Base-by-base conservation (phyloP, 2,113 vertebrate genomes). In the Trachemys scripta region DNA sequence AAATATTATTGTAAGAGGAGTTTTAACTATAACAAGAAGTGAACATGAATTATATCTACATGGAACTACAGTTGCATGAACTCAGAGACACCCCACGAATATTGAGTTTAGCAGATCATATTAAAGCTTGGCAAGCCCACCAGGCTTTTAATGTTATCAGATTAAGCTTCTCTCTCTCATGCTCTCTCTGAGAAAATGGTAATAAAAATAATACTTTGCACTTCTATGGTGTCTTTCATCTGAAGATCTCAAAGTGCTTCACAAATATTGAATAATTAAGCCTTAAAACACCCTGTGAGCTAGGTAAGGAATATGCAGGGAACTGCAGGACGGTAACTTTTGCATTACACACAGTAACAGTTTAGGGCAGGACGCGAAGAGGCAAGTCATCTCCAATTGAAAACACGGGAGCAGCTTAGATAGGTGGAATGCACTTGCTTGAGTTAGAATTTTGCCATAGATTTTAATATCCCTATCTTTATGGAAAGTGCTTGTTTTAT, bases 91-190 rank as follows among this genome's bases (percentile, higher is more conserved):
- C 20, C 87, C 92, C 87, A 84, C 80, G 47, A 95, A 88, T 8
- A 20, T 82, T 1, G 49, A 62, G 31, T 69, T 76, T 91, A 88
- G 47, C 79, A 49, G 96, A 59, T 53, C 47, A 59, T 20, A 94
- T 82, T 91, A 62, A 94, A 88, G 84, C 62, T 14, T 76, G 95
- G n/a, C 85, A 94, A 94, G 57, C 94, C 47, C 84, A 87, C 76
- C 31, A 87, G 96, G 95, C 85, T 93, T 85, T n/a, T 72, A 93
- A 86, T 82, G 22, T 84, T 79, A 87, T 51, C 56, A 80, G 93
- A 90, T 85, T 54, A 94, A 96, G 88, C 59, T 94, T 75, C 90
- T 45, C 65, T 85, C 57, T 92, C 80, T 86, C 45, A 91, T 72
- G 31, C 82, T 85, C 89, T 90, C 80, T 56, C 65, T 42, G 1